Percentiles rank a stretch among this genome's conserved stretches.
Conservation (phyloP, 2,113 vertebrate genomes). For the Nibea albiflora region DNA sequence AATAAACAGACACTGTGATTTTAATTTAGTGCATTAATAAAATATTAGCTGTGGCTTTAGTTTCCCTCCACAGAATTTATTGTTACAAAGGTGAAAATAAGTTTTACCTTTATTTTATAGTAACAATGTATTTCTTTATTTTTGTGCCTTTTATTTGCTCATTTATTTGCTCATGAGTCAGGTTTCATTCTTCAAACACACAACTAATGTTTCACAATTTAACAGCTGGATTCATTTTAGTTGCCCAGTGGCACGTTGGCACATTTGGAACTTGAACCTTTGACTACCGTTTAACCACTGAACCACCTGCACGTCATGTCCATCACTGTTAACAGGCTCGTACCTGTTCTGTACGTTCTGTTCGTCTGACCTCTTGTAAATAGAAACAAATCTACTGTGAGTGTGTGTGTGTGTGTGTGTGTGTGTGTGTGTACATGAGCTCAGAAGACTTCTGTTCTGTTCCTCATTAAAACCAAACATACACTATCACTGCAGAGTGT, state of each 20-base stretch:
- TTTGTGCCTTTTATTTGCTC: constrained; percentile 11
- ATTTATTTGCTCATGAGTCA: not conserved
- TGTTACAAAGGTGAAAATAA: not conserved
- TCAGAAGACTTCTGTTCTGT: not conserved
- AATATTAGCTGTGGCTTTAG: not conserved
- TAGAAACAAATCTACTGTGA: constrained; percentile 1
- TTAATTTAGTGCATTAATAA: not conserved
- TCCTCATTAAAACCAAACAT: constrained; percentile 18
- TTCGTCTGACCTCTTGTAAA: constrained; percentile 20
- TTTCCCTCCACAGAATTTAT: not conserved
- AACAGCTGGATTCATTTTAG: not conserved
- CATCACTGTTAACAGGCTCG: constrained; percentile 8
- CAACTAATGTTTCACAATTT: not conserved
- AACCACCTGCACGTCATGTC: not conserved
- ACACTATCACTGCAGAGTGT: not conserved
- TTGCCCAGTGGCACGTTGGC: not conserved
- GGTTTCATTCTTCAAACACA: not conserved
- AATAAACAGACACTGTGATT: not conserved
- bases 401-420: not conserved
- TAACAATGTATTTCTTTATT: not conserved
- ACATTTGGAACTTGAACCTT: constrained; percentile 6
- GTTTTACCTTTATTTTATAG: not conserved
- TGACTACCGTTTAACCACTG: constrained; percentile 7
- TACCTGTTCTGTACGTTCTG: not conserved
- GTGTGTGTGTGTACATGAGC: not conserved